Base-by-base conservation (phyloP, 2,888 invertebrate genomes). In the Eurois occulta region DNA sequence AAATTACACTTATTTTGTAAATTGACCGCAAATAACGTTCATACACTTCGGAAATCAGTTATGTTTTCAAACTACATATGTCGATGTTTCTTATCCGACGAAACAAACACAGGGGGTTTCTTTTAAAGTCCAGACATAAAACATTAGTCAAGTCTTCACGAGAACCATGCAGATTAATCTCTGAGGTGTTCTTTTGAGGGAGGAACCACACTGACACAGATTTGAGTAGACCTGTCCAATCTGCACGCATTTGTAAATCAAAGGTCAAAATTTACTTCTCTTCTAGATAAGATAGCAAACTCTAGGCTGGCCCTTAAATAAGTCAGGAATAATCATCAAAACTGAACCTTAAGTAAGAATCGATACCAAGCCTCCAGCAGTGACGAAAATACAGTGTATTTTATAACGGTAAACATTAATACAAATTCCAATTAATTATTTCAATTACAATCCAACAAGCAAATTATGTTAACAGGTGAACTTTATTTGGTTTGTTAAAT, bases 371-470 rank as follows among this genome's bases (percentile, higher is more conserved):
- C 43, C 8, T 60, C 58, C 41, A 60, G 6, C 43, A 65, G 35
- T 24, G 58, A 46, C 21, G n/a, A 32, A 60, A 60, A n/a, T 55
- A 55, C 55, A 28, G 3, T 5, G 4, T 13, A 55, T 52, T 55
- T n/a, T 55, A 55, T n/a, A 66, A 35, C 16, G 38, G 58, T 83
- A 81, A 87, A 70, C 74, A 78, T 72, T 80, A 85, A 86, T 85
- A 80, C 85, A 77, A 86, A 90, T 90, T 89, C 82, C 79, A 89
- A 90, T 92, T 90, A 89, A 91, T 91, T 88, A 85, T 86, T 88
- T 86, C 83, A 83, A 85, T 87, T 84, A 91, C 87, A 88, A 91
- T 88, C 90, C 88, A 91, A 90, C 90, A 87, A 88, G 78, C 88
- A 86, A 90, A 91, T 88, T 85, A 86, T 88, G 89, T 89, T 88